phyloP scores from a whole-genome alignment of 2,888 invertebrate species.

The Drosophila limbata region DNA sequence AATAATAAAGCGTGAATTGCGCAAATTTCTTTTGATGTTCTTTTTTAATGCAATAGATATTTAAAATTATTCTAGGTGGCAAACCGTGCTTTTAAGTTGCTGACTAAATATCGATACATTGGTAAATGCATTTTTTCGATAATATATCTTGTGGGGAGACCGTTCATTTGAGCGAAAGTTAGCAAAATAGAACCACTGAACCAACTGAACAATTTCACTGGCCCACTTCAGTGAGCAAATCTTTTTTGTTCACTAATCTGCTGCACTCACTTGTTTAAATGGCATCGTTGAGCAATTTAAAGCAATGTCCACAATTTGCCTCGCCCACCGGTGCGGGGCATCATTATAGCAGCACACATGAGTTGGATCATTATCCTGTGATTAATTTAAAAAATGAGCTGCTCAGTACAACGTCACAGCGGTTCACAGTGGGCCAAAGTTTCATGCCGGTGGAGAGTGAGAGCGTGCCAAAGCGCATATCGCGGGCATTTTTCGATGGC shows the following conservation, averaged over 20 bases:
- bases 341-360: constrained; percentile 18
- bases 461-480: constrained; percentile 90
- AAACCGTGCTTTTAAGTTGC: background rate
- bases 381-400: constrained; percentile 89
- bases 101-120: background rate
- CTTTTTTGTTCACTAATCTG: too few species aligned
- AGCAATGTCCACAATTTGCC: constrained; percentile 45
- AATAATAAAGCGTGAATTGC: too few species aligned
- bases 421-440: constrained; percentile 45
- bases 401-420: constrained; percentile 86
- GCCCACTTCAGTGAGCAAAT: too few species aligned
- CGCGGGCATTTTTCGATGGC: constrained; percentile 91
- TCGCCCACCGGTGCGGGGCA: constrained; percentile 12
- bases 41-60: too few species aligned
- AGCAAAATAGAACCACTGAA: too few species aligned
- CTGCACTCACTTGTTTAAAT: constrained; percentile 41
- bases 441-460: constrained; percentile 88
- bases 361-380: constrained; percentile 89
- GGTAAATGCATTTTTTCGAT: too few species aligned
- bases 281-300: constrained; percentile 63
- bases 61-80: background rate
- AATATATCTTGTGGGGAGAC: too few species aligned
- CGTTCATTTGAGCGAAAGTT: too few species aligned
- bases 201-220: too few species aligned
- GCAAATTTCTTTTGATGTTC: too few species aligned